Base-by-base conservation (phyloP, 2,888 invertebrate species). In the Ophion obscuratus region DNA sequence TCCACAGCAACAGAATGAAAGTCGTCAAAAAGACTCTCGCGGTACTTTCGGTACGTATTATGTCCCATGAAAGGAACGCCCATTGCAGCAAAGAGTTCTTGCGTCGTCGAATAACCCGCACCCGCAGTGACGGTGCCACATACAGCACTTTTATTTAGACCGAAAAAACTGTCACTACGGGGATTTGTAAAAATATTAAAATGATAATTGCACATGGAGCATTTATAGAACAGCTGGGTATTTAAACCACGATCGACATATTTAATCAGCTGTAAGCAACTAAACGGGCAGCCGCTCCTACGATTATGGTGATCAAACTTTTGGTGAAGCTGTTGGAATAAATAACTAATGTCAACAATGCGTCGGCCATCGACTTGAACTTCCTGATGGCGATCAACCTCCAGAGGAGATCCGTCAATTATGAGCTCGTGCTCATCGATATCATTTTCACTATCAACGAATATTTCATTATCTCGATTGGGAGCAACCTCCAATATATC, bases 111-210 rank as follows among this genome's bases (percentile, higher is more conserved):
- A 24, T 66, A 74, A 0, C 84, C 84, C 6, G 62, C 75, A 36
- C 87, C 79, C 6, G 76, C 68, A 40, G 75, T 84, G 17, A 84
- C 47, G 7, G 81, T 57, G 74, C 76, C 67, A 66, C 70, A 75
- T 6, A 87, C 76, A 31, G 84, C 75, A 68, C 66, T 81, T 76
- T 84, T 66, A 57, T 79, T 78, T n/a, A 47, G 59, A 17, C 67
- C 57, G 64, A 73, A 59, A 17, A 17, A 59, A n/a, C 24, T 59
- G 14, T 14, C 9, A 17, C 7, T 11, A 24, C 40, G 40, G 6
- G 9, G 27, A 10, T 80, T 62, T 7, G 71, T 71, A 47, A 31
- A 62, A 3, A 80, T 64, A 53, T 66, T 20, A 6, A 66, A 64
- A 4, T 27, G 9, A 36, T 36, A 64, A 40, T 40, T n/a, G 44